Base-by-base conservation (phyloP, 2,797 vertebrate species). In the Tragopan temminckii region DNA sequence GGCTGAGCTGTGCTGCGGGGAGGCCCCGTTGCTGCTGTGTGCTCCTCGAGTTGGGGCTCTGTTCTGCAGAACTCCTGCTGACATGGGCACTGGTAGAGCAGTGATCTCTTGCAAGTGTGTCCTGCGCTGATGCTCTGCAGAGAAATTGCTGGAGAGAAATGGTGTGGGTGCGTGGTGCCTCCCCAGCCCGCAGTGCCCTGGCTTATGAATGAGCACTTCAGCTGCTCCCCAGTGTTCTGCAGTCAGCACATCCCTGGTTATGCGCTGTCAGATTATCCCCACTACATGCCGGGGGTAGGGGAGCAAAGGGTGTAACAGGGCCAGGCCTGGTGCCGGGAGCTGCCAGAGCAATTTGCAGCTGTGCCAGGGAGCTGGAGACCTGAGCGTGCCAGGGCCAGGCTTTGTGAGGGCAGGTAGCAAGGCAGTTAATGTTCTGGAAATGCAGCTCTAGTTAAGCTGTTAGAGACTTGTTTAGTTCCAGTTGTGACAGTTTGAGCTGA, bases 141-240 rank as follows among this genome's bases (percentile, higher is more conserved):
- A 82, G 84, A 87, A 90, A 74, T 89, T 94, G 70, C 96, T 83
- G 71, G 63, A 77, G 87, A 78, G 92, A 91, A 92, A 85, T 92
- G 13, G 20, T 14, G 21, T 59, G 15, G 94, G 90, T 23, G 36
- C 15, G 6, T 5, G 9, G 33, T 36, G 25, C 33, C 43, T 43
- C 20, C 33, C 17, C 10, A 18, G 12, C 35, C 58, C 35, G 7
- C 10, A 7, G 29, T 31, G 53, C 53, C 31, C 24, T 15, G 35
- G 35, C 14, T 38, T 35, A 25, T 2, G 14, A 15, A 16, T 2
- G 10, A 59, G 58, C 48, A 8, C 48, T 50, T 50, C 48, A 50
- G 50, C 15, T 29, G 15, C 16, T 29, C 53, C 53, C 31, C 31
- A 7, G 53, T 20, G 53, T 20, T n/a, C 18, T n/a, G 31, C 31